phyloP scores from a whole-genome alignment of 2,888 invertebrate genomes.

The Aplocera efformata region DNA sequence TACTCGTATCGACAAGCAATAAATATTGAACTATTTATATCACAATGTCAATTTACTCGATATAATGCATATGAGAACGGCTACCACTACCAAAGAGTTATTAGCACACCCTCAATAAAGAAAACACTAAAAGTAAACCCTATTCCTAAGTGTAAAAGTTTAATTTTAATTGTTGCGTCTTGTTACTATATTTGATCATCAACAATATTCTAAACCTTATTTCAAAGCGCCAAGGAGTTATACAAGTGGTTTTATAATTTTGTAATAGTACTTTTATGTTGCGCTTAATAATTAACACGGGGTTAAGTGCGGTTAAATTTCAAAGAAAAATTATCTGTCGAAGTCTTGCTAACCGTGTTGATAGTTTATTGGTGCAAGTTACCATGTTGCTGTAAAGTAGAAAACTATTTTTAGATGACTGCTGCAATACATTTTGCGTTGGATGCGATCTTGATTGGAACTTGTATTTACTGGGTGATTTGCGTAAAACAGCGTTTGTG shows the following conservation, averaged over 20 bases:
- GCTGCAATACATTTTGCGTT: too few species aligned
- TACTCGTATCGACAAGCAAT: constrained; percentile 4
- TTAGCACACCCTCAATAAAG: background rate
- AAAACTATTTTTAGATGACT: background rate
- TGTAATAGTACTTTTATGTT: constrained; percentile 23
- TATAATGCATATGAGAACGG: constrained; percentile 8
- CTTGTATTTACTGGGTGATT: too few species aligned
- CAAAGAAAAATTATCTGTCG: constrained; percentile 6
- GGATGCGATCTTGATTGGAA: too few species aligned
- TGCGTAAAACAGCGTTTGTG: too few species aligned
- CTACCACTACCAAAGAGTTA: constrained; percentile 8
- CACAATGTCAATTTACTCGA: constrained; percentile 9
- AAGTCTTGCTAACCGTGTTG: background rate
- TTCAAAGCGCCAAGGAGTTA: background rate
- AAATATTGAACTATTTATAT: constrained; percentile 7
- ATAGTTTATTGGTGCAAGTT: constrained; percentile 3
- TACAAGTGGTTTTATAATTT: background rate
- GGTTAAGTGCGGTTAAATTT: constrained; percentile 33
- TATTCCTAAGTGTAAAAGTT: background rate
- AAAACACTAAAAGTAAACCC: background rate
- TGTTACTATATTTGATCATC: background rate
- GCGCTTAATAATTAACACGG: constrained; percentile 33
- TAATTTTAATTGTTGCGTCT: background rate
- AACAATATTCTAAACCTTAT: background rate
- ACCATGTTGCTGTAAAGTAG: background rate